A percentile compares a stretch with the other conserved stretches of the same genome.
These are phyloP conservation scores for Macrocentrus cingulum DNA, from an alignment of 1,140 invertebrate species.

Conservation along the genomic window DNA sequence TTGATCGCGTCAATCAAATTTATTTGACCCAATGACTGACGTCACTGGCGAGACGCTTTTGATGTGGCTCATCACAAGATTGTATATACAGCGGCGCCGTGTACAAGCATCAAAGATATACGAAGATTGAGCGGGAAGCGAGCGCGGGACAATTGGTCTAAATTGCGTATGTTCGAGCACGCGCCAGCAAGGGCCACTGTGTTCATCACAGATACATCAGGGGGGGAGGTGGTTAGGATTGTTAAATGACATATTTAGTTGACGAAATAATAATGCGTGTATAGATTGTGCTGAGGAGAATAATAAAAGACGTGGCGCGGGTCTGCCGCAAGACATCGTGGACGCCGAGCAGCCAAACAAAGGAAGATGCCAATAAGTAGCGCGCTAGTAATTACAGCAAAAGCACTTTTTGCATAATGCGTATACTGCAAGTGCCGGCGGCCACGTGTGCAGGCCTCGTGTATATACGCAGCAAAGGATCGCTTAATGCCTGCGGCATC, in stretches of 20 bases:
- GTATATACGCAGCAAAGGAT: slow-evolving; percentile 3
- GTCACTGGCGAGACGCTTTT: slow-evolving; percentile 29
- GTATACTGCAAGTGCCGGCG: neutral
- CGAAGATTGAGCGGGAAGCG: slow-evolving; percentile 40
- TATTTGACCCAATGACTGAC: slow-evolving; percentile 39
- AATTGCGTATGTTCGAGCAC: slow-evolving; percentile 38
- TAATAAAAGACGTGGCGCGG: neutral
- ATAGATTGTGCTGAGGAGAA: no score
- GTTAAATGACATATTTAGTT: no score
- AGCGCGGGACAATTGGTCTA: slow-evolving; percentile 45
- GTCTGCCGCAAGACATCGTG: neutral
- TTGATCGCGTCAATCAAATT: slow-evolving; percentile 27
- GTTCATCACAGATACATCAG: no score
- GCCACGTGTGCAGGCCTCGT: slow-evolving; percentile 14
- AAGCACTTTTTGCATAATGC: slow-evolving; percentile 11
- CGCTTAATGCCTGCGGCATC: slow-evolving; percentile 13
- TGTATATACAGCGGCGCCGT: neutral
- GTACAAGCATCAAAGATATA: slow-evolving; percentile 8
- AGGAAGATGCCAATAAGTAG: neutral
- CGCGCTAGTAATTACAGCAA: slow-evolving; percentile 6
- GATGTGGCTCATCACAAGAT: neutral
- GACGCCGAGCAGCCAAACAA: neutral
- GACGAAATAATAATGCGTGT: no score
- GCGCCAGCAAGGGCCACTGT: slow-evolving; percentile 42
- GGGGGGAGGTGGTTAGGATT: no score